phyloP scores from a whole-genome alignment of 2,797 vertebrate genomes.

The Todus mexicanus region DNA sequence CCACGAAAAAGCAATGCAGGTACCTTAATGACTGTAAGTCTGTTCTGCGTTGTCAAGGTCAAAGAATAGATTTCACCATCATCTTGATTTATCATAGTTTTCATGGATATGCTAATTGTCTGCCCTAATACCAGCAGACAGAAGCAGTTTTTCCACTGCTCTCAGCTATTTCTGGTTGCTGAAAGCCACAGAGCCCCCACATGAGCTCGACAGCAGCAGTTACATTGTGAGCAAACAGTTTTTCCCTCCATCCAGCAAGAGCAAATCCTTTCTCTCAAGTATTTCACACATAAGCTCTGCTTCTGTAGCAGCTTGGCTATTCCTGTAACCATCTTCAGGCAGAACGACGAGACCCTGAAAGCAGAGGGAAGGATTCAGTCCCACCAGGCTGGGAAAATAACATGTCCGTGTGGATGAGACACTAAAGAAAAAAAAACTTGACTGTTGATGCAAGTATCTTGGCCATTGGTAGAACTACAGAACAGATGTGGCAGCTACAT shows the following conservation, averaged over 20 bases:
- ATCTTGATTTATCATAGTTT: not conserved
- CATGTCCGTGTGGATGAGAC: not conserved
- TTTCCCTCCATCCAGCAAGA: not conserved
- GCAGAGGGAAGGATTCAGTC: not conserved
- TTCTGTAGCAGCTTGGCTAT: not conserved
- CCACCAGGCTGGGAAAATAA: not conserved
- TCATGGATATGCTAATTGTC: not conserved
- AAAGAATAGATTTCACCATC: not conserved
- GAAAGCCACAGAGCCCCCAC: not conserved
- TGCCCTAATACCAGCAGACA: not conserved
- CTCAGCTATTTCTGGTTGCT: not conserved
- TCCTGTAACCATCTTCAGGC: not conserved
- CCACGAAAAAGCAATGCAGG: not conserved
- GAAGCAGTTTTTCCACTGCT: not conserved
- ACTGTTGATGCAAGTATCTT: not conserved
- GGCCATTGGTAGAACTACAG: not conserved
- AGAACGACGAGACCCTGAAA: not conserved
- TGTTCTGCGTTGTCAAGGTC: not conserved
- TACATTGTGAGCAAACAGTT: not conserved
- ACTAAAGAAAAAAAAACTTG: not conserved
- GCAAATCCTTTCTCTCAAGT: not conserved
- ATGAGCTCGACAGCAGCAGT: not conserved
- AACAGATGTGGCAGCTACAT: rapidly evolving
- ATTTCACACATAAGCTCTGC: not conserved
- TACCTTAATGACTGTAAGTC: not conserved